Conservation (phyloP, 2,888 invertebrate species). For the Dryococelus australis region DNA sequence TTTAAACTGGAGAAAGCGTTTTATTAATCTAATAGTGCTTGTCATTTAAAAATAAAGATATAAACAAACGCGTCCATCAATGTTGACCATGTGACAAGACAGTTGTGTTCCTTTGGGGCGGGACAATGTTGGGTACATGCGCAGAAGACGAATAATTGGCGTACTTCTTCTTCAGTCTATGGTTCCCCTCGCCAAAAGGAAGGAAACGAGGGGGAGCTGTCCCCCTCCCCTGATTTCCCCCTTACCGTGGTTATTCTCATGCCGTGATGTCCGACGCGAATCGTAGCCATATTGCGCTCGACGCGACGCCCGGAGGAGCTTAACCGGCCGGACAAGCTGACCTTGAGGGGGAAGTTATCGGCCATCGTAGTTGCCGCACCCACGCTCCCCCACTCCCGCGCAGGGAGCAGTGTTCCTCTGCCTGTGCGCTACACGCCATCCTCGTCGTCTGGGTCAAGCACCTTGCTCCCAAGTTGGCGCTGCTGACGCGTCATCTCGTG, state of each 20-base stretch:
- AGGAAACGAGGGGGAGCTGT: background rate
- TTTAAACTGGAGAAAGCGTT: too few relatives aligned
- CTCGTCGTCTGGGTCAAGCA: conserved; percentile 3
- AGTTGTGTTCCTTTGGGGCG: too few relatives aligned
- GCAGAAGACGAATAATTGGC: too few relatives aligned
- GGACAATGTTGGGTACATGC: too few relatives aligned
- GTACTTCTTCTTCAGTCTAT: too few relatives aligned
- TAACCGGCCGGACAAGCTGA: background rate
- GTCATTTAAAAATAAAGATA: too few relatives aligned
- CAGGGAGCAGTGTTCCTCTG: too few relatives aligned
- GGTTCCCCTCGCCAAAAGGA: background rate
- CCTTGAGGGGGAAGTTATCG: background rate
- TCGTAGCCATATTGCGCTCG: background rate
- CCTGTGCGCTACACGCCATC: background rate
- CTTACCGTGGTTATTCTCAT: background rate
- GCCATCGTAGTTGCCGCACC: background rate
- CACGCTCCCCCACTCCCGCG: background rate
- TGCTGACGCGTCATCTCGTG: too few relatives aligned
- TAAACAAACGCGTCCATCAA: too few relatives aligned
- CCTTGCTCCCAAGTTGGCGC: background rate
- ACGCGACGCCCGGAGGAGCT: background rate
- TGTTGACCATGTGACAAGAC: too few relatives aligned
- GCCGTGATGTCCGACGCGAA: background rate
- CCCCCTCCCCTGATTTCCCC: background rate
- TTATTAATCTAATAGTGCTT: too few relatives aligned